A percentile compares a stretch with the other conserved stretches of the same genome.
Evolutionary conservation across 92 coral and sea anemone species (phyloP).

Genomic region (Palythoa grandiflora): DNA sequence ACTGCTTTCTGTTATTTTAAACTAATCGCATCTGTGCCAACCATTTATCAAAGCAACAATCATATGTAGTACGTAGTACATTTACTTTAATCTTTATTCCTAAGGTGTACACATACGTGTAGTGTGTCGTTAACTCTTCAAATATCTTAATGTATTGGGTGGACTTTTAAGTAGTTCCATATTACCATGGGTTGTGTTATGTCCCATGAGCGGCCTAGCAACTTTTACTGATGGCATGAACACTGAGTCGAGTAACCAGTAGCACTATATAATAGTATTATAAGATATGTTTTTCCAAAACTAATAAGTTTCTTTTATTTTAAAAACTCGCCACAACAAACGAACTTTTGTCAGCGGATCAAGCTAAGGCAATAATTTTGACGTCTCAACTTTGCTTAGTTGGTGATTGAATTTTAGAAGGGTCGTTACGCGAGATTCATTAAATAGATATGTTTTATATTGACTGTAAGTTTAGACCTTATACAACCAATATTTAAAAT

Average conservation of each 20-base stretch:
- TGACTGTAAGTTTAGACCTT: too few species aligned
- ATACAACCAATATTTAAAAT: neutral
- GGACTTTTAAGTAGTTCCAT: neutral
- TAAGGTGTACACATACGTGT: neutral
- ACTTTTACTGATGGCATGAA: too few species aligned
- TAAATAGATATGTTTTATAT: too few species aligned
- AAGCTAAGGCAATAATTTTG: neutral
- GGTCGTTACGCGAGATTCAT: neutral
- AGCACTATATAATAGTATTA: too few species aligned
- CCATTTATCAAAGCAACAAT: neutral
- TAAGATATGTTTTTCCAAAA: too few species aligned
- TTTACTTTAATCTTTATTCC: neutral
- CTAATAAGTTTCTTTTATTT: too few species aligned
- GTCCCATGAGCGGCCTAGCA: too few species aligned
- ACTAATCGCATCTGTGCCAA: neutral
- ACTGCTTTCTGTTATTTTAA: neutral
- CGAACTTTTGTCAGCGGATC: too few species aligned
- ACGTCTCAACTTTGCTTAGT: neutral
- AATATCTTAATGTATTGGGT: neutral
- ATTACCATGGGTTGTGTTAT: too few species aligned
- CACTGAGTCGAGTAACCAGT: too few species aligned
- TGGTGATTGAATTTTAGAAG: neutral
- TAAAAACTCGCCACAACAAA: too few species aligned
- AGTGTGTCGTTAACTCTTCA: neutral
- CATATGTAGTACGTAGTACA: neutral